Evolutionary conservation across 2,888 invertebrate species (phyloP).

Genomic region (Hypsopygia costalis): DNA sequence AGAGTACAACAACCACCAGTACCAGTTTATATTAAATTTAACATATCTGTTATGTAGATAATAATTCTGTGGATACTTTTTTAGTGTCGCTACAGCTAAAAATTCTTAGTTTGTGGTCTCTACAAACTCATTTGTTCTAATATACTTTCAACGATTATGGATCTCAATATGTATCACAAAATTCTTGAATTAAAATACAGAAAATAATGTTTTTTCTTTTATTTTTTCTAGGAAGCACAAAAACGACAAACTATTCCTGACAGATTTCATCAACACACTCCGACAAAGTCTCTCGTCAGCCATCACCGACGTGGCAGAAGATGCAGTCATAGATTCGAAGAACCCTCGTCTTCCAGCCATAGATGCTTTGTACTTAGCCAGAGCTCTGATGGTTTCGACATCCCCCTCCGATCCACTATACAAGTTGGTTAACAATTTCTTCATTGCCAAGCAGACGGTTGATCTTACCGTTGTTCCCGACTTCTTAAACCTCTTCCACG

Average conservation of each 20-base stretch:
- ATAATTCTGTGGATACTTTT: no score
- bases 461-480: constrained; percentile 92
- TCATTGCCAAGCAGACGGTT: constrained; percentile 88
- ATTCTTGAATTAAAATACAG: no score
- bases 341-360: constrained; percentile 80
- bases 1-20: no score
- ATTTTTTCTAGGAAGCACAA: constrained; percentile 64
- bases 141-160: no score
- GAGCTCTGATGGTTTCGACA: constrained; percentile 85
- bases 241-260: constrained; percentile 84
- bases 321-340: constrained; percentile 27
- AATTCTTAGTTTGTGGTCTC: no score
- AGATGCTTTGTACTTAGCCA: constrained; percentile 85
- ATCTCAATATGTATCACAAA: no score
- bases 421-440: constrained; percentile 87
- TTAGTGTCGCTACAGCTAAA: no score
- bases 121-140: no score
- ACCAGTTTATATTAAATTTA: no score
- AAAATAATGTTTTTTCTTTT: background rate
- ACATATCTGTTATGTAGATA: no score
- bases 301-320: constrained; percentile 29
- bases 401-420: constrained; percentile 89
- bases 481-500: constrained; percentile 91
- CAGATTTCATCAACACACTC: constrained; percentile 84
- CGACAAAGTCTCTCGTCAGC: constrained; percentile 80